Evolutionary conservation across 1,140 invertebrate species (phyloP), one percentile per base, ranked within the genome.

Genomic region (Zaprionus davidi): DNA sequence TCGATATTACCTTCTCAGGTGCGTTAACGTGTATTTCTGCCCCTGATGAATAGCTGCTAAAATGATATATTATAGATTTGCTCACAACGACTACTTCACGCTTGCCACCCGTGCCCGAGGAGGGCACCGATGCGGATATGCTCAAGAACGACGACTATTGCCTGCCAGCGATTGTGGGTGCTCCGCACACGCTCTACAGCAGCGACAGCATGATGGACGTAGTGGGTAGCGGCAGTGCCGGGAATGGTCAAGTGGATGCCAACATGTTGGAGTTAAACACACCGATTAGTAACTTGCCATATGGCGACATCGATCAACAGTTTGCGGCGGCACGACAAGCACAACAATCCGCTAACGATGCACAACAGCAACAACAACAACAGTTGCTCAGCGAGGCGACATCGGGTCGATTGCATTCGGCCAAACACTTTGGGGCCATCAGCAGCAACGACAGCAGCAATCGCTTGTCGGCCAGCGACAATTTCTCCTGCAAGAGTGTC

Each of bases 1-100:
- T 98, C 97, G 96, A 83, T 95, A 97, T 90, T 96, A 96, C 83
- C 34, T 93, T 98, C 68, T 96, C 97, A 94, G 96, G 96, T 97
- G 93, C 81, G 59, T 53, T 22, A 11, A 0, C 12, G 3, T 9
- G 15, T 28, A 22, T 49, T 31, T 49, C 13, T 7, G 31, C 2
- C 28, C 26, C 28, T 11, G 15, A n/a, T 17, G 2, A 24, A 3
- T 26, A 26, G 24, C 24, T 26, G 24, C 24, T 26, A 26, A 26
- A 26, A 26, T 26, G 0, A 26, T 26, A 26, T 26, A 5, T 26
- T 26, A 7, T 22, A 92, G 92, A 92, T 71, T 66, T 92, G 69
- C 77, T 92, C 5, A 67, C 90, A 28, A 82, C 75, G 49, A 80
- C 88, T 22, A 38, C 59, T 11, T 76, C 73, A 41, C 94, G 94